phyloP scores from a whole-genome alignment of 1,140 invertebrate species.

The Brachionus manjavacas region DNA sequence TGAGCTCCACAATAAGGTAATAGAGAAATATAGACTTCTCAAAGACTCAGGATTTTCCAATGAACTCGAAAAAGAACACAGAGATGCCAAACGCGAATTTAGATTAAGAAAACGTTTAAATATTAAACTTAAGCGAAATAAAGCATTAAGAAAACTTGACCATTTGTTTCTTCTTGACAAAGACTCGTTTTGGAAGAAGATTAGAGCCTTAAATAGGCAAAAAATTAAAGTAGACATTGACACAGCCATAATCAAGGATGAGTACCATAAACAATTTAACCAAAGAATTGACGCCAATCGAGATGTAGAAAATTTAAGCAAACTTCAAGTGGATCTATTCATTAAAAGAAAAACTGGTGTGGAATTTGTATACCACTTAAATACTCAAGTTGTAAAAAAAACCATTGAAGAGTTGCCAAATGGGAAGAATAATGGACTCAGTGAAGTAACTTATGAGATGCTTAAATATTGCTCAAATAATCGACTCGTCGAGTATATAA shows the following conservation, averaged over 20 bases:
- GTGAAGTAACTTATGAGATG: background rate
- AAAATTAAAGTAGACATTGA: background rate
- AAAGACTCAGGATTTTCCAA: background rate
- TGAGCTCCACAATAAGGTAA: background rate
- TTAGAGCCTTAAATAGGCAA: background rate
- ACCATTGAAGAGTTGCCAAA: conserved; percentile 5
- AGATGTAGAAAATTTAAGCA: background rate
- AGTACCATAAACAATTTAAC: background rate
- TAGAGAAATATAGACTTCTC: background rate
- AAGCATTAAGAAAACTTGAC: background rate
- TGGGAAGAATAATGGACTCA: background rate
- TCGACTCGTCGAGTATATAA: background rate
- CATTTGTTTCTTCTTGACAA: background rate
- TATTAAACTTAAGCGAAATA: background rate
- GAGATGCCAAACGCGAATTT: background rate
- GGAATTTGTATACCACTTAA: background rate
- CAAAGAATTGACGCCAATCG: background rate
- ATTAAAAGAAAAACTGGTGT: background rate
- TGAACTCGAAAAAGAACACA: conserved; percentile 13
- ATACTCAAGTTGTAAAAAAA: background rate
- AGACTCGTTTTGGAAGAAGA: background rate
- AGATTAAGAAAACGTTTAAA: conserved; percentile 12
- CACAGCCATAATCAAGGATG: background rate
- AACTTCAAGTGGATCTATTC: background rate
- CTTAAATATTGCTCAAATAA: background rate